phyloP scores from a whole-genome alignment of 2,888 invertebrate genomes.

The Limnephilus lunatus region DNA sequence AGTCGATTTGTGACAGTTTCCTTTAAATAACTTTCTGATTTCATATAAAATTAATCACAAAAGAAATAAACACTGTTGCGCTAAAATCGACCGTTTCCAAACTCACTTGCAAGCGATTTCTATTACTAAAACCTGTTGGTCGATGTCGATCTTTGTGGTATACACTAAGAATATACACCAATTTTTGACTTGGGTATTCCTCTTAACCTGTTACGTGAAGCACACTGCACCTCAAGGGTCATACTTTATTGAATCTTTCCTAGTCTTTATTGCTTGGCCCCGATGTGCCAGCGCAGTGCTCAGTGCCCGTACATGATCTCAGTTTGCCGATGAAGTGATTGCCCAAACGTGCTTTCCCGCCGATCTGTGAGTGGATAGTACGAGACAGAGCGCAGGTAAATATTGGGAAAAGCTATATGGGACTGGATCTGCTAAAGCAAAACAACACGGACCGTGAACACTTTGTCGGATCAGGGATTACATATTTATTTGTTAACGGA shows the following conservation, averaged over 20 bases:
- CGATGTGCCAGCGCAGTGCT: background rate
- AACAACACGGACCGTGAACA: background rate
- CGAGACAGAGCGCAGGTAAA: background rate
- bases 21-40: no score
- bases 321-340: background rate
- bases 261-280: background rate
- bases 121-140: no score
- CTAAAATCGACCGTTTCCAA: no score
- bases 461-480: background rate
- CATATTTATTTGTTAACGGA: background rate
- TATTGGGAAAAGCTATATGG: background rate
- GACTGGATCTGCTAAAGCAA: background rate
- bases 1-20: no score
- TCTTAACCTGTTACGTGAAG: background rate
- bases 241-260: background rate
- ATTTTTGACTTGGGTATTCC: no score
- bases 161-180: no score
- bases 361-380: background rate
- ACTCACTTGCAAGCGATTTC: no score
- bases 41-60: no score
- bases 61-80: no score
- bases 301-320: background rate
- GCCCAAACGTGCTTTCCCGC: background rate
- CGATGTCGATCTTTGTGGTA: no score
- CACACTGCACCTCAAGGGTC: background rate